Evolutionary conservation across 2,888 invertebrate genomes (phyloP).

Genomic region (Agonopterix alstromeriana): DNA sequence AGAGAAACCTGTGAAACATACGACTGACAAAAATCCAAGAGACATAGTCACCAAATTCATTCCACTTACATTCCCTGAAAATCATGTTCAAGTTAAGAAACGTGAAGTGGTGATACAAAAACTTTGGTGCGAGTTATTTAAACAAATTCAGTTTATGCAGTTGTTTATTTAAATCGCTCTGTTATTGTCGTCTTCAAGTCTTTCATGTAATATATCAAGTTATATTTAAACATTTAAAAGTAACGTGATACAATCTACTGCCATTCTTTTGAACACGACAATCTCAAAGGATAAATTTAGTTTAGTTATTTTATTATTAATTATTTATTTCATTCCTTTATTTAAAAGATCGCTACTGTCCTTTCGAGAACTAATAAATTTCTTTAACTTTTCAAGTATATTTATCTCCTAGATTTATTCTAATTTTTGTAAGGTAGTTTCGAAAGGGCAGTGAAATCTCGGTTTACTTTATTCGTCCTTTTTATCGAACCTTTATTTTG

Average conservation of each 20-base stretch:
- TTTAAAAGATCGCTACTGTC: constrained; percentile 49
- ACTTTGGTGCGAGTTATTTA: constrained; percentile 59
- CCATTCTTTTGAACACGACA: constrained; percentile 28
- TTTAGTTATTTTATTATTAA: constrained; percentile 51
- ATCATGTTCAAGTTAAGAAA: constrained; percentile 55
- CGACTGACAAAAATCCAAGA: constrained; percentile 46
- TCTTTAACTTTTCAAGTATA: background rate
- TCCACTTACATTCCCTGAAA: constrained; percentile 72
- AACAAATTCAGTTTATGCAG: constrained; percentile 54
- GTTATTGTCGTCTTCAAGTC: constrained; percentile 28
- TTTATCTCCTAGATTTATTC: background rate
- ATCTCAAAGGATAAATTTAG: constrained; percentile 37
- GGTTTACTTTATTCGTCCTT: constrained; percentile 45
- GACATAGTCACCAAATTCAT: constrained; percentile 64
- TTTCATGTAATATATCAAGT: background rate
- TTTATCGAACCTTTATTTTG: constrained; percentile 82
- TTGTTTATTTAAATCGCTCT: constrained; percentile 55
- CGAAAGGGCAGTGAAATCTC: constrained; percentile 37
- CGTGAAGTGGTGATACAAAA: constrained; percentile 70
- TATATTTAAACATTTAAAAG: background rate
- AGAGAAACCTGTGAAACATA: constrained; percentile 61
- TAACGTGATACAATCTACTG: background rate
- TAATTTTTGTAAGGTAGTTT: constrained; percentile 18
- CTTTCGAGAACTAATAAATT: constrained; percentile 30
- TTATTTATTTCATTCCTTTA: constrained; percentile 47